These are phyloP conservation scores for Drosophila kokeensis DNA, from an alignment of 2,888 invertebrate genomes.

Conservation along the genomic window DNA sequence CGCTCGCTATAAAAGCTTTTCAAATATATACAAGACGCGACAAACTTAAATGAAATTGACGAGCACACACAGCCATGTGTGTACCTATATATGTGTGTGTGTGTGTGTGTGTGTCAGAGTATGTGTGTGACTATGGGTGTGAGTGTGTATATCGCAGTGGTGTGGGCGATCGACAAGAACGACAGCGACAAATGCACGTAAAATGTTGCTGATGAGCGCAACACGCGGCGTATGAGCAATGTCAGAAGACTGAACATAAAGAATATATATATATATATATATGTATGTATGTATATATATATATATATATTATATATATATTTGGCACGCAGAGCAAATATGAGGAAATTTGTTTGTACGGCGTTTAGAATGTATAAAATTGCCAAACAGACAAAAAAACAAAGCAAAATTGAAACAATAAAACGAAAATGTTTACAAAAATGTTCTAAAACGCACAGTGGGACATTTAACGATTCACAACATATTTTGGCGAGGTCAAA, in stretches of 20 bases:
- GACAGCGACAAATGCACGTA: conserved; percentile 53
- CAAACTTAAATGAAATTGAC: conserved; percentile 75
- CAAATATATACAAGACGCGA: conserved; percentile 35
- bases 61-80: conserved; percentile 13
- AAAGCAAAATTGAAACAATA: conserved; percentile 15
- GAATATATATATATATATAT: not conserved
- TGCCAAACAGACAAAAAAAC: conserved; percentile 1
- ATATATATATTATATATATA: not conserved
- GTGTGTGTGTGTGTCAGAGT: not conserved
- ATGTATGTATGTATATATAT: not conserved
- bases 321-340: conserved; percentile 36
- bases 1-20: conserved; percentile 46
- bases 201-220: conserved; percentile 25
- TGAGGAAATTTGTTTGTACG: conserved; percentile 44
- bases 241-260: conserved; percentile 8
- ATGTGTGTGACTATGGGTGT: not conserved
- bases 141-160: conserved; percentile 5
- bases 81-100: not conserved
- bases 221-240: conserved; percentile 54
- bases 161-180: conserved; percentile 52
- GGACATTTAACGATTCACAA: not conserved
- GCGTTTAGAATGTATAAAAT: conserved; percentile 18
- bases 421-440: conserved; percentile 6
- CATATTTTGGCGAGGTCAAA: conserved; percentile 14
- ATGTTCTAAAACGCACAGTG: conserved; percentile 9